A percentile compares a stretch with the other conserved stretches of the same genome.
phyloP scores from a whole-genome alignment of 2,113 vertebrate genomes.

The Malurus melanocephalus region DNA sequence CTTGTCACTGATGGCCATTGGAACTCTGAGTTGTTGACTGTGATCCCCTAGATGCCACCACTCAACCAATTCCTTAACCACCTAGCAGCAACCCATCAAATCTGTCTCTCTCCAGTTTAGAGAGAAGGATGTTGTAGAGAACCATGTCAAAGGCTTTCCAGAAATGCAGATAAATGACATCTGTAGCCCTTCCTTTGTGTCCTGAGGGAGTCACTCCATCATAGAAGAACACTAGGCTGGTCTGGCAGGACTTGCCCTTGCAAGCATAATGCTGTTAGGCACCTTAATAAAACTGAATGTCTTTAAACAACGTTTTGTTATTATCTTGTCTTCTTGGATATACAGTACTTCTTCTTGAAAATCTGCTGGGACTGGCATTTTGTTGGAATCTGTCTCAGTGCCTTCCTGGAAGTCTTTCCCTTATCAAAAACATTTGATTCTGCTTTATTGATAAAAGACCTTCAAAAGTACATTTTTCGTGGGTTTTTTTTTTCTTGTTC shows the following conservation, averaged over 20 bases:
- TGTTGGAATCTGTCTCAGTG: neutral
- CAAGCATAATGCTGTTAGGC: neutral
- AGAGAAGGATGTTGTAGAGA: neutral
- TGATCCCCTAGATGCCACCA: too few species aligned
- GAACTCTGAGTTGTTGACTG: neutral
- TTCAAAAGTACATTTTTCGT: neutral
- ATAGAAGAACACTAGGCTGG: fast-evolving
- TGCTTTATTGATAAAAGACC: neutral
- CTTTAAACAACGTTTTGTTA: neutral
- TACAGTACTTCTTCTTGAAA: neutral
- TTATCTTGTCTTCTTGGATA: neutral
- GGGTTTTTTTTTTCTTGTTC: neutral
- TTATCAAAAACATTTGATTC: neutral
- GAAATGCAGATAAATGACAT: neutral
- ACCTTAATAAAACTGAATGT: neutral
- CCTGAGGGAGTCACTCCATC: neutral
- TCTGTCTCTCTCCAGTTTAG: neutral
- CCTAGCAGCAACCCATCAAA: neutral
- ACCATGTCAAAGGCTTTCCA: neutral
- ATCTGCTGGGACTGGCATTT: neutral
- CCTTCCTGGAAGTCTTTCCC: neutral
- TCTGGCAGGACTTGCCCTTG: neutral
- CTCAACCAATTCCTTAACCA: neutral
- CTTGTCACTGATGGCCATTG: neutral
- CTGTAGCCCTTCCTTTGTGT: neutral